Percentiles rank a stretch among this genome's conserved stretches.
Conservation (phyloP, 2,888 invertebrate species). For the Rhabditophanes sp. region DNA sequence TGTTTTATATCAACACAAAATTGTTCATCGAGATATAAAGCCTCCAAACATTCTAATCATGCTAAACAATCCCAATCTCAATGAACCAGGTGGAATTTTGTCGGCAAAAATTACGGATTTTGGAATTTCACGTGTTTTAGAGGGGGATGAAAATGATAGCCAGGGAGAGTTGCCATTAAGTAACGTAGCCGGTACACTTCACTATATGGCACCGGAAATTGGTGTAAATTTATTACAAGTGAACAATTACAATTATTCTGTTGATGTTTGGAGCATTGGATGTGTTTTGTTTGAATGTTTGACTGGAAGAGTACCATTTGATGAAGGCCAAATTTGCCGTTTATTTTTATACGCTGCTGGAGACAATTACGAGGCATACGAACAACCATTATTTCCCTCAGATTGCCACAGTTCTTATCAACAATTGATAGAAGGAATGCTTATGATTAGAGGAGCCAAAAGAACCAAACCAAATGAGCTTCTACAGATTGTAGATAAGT, state of each 20-base stretch:
- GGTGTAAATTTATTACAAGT: slow-evolving; percentile 35
- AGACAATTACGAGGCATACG: slow-evolving; percentile 39
- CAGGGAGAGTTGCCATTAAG: slow-evolving; percentile 16
- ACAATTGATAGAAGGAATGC: too few species aligned
- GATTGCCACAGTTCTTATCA: too few species aligned
- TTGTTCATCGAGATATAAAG: slow-evolving; percentile 42
- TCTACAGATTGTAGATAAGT: too few species aligned
- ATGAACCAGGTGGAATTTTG: slow-evolving; percentile 12
- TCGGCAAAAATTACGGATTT: slow-evolving; percentile 40
- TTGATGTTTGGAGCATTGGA: slow-evolving; percentile 43
- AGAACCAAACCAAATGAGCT: too few species aligned
- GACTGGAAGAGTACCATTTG: slow-evolving; percentile 40
- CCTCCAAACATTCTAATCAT: slow-evolving; percentile 40
- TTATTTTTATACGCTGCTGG: slow-evolving; percentile 38
- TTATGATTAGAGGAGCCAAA: too few species aligned
- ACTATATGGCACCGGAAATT: slow-evolving; percentile 41
- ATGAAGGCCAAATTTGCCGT: slow-evolving; percentile 34
- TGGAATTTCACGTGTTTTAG: slow-evolving; percentile 35
- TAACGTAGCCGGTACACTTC: slow-evolving; percentile 40
- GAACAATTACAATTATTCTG: slow-evolving; percentile 26
- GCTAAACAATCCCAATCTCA: slow-evolving; percentile 14
- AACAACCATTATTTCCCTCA: too few species aligned
- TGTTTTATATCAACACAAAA: slow-evolving; percentile 29
- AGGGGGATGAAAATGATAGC: slow-evolving; percentile 12
- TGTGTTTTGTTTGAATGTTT: slow-evolving; percentile 39